Conservation (phyloP, 1,140 invertebrate species). For the Bicyclus anynana region DNA sequence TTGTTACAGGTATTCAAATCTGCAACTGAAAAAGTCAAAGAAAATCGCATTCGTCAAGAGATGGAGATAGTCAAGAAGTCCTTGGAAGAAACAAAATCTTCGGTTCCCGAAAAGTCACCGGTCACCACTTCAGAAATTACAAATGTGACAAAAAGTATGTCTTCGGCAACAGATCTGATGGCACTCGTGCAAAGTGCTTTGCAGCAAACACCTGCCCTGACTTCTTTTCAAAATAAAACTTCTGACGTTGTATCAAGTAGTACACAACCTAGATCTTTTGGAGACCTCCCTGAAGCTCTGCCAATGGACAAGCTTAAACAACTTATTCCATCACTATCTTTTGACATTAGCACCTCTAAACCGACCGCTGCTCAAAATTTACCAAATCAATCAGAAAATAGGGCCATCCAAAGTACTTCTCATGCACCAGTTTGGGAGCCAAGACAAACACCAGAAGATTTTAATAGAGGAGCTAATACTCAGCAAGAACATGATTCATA, state of each 20-base stretch:
- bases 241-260: constrained; percentile 39
- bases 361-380: constrained; percentile 6
- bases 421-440: constrained; percentile 11
- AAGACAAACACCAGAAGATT: constrained; percentile 10
- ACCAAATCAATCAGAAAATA: constrained; percentile 1
- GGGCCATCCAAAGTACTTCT: constrained; percentile 7
- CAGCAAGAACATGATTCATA: constrained; percentile 1
- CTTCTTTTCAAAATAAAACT: background rate
- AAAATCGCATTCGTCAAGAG: constrained; percentile 65
- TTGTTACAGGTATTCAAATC: constrained; percentile 56
- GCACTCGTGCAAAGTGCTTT: constrained; percentile 58
- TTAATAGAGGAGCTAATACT: background rate
- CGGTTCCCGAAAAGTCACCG: background rate
- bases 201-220: constrained; percentile 31
- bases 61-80: constrained; percentile 71
- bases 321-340: background rate
- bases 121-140: background rate
- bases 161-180: constrained; percentile 56
- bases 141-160: constrained; percentile 34
- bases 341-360: background rate
- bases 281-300: constrained; percentile 42
- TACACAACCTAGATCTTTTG: constrained; percentile 53
- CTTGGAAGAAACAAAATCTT: constrained; percentile 42
- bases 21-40: constrained; percentile 63
- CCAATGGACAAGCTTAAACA: background rate